These are phyloP conservation scores for Scaptomyza flava DNA, from an alignment of 2,888 invertebrate genomes.

Conservation along the genomic window DNA sequence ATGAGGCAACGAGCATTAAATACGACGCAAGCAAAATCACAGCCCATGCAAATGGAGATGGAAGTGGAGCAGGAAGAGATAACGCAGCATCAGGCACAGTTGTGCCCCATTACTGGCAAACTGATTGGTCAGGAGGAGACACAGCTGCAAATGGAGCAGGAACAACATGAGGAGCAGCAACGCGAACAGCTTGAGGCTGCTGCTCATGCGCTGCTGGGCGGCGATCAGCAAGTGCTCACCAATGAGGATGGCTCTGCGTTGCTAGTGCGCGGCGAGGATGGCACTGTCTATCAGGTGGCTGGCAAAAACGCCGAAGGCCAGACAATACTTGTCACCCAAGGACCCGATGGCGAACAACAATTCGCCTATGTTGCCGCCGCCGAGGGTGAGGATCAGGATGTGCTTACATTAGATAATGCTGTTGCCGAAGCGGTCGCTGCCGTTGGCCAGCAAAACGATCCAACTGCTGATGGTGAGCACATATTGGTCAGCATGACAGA, in stretches of 20 bases:
- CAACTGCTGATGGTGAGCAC: constrained; percentile 72
- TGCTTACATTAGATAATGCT: constrained; percentile 84
- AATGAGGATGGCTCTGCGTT: constrained; percentile 89
- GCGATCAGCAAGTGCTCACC: constrained; percentile 83
- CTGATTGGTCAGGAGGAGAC: constrained; percentile 86
- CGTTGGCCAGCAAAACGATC: constrained; percentile 80
- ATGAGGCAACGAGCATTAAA: constrained; percentile 83
- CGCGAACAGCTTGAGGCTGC: constrained; percentile 78
- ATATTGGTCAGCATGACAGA: constrained; percentile 83
- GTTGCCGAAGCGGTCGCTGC: constrained; percentile 84
- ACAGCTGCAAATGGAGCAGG: constrained; percentile 70
- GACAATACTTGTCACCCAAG: constrained; percentile 90
- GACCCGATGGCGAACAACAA: constrained; percentile 90
- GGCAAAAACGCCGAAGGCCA: constrained; percentile 93
- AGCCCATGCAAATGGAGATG: constrained; percentile 57
- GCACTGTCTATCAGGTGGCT: constrained; percentile 88
- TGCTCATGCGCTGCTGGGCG: constrained; percentile 75
- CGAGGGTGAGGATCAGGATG: constrained; percentile 86
- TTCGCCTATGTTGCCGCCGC: constrained; percentile 88
- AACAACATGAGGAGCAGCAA: constrained; percentile 76
- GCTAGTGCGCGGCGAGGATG: constrained; percentile 93
- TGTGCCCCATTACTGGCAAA: constrained; percentile 89
- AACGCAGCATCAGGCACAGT: constrained; percentile 84
- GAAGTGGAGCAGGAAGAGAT: constrained; percentile 70
- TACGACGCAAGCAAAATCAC: constrained; percentile 77